These are phyloP conservation scores for Anguilla pacifica DNA, from an alignment of 2,797 vertebrate species.

Conservation along the genomic window DNA sequence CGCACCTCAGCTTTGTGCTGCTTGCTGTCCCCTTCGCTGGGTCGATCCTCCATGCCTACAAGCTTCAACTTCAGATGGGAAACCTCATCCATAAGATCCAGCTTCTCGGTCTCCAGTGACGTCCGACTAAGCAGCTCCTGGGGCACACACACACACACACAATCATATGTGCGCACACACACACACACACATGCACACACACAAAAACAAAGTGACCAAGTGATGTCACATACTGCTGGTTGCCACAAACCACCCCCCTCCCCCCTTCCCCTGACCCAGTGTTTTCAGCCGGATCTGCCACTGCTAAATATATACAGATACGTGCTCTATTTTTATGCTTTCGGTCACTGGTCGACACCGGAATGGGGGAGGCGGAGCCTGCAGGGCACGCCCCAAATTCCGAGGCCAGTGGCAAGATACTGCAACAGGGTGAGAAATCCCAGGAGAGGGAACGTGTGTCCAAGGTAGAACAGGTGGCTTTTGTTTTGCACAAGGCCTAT, in stretches of 20 bases:
- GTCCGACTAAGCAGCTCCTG: conserved; percentile 91
- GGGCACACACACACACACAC: conserved; percentile 48
- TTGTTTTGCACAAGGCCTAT: background rate
- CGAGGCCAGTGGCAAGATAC: background rate
- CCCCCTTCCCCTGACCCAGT: conserved; percentile 57
- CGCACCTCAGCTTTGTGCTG: conserved; percentile 94
- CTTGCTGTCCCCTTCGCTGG: conserved; percentile 82
- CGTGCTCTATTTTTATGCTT: conserved; percentile 81
- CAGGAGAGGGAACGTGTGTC: background rate
- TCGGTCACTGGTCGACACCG: conserved; percentile 58
- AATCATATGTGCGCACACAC: conserved; percentile 47
- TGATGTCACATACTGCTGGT: conserved; percentile 28
- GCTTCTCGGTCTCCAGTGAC: conserved; percentile 90
- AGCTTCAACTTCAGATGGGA: conserved; percentile 93
- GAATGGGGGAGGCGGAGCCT: background rate
- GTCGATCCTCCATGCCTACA: conserved; percentile 90
- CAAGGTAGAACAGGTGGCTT: conserved; percentile 2
- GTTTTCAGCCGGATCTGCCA: conserved; percentile 65
- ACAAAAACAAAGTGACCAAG: conserved; percentile 36
- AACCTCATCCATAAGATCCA: conserved; percentile 91
- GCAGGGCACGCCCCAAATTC: background rate
- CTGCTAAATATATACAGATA: conserved; percentile 82
- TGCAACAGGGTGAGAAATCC: background rate
- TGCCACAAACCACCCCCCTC: conserved; percentile 46
- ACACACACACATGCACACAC: conserved; percentile 32